Base-by-base conservation (phyloP, 2,888 invertebrate genomes). In the Steromphala cineraria region DNA sequence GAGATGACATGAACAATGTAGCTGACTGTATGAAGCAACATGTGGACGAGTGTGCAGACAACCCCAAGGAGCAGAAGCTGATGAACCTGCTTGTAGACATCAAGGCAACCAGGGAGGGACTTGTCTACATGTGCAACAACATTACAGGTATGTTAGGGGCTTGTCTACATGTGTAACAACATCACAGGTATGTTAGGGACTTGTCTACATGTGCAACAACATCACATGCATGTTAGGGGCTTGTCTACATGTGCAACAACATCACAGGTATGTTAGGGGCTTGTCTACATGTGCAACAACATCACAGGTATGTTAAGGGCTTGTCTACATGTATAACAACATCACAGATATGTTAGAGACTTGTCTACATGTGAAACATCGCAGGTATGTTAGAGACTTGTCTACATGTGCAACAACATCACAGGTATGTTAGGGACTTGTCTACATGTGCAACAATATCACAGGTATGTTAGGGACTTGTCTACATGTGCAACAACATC, bases 41-140 rank as follows among this genome's bases (percentile, higher is more conserved):
- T 31, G 55, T 53, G 13, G 17, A 15, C 15, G 76, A 76, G 31
- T 76, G 76, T 76, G 19, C 15, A 2, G 28, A 76, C 17, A 28
- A 76, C 31, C 28, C 53, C 13, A 76, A 53, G 19, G 53, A 55
- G 36, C 24, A 10, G 31, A 53, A 76, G 28, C 76, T 76, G 36
- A n/a, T 76, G 55, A n/a, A 76, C 31, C 76, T 76, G 31, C 55
- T 76, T 15, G 53, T 76, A 17, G 31, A 40, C 56, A 76, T 76
- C n/a, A 31, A 21, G 31, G 53, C 53, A 31, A 53, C 28, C 31
- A 2, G 55, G 31, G 53, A 13, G 10, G 55, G 76, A 1, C 76
- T 76, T 0, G 15, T 53, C 55, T 76, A 76, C 55, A 36, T 76
- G 55, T 76, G 76, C 55, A 55, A 76, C 55, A 53, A 76, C 56